Evolutionary conservation across 2,888 invertebrate genomes (phyloP), one percentile per base, ranked within the genome.

Genomic region (Parelbella ahira): DNA sequence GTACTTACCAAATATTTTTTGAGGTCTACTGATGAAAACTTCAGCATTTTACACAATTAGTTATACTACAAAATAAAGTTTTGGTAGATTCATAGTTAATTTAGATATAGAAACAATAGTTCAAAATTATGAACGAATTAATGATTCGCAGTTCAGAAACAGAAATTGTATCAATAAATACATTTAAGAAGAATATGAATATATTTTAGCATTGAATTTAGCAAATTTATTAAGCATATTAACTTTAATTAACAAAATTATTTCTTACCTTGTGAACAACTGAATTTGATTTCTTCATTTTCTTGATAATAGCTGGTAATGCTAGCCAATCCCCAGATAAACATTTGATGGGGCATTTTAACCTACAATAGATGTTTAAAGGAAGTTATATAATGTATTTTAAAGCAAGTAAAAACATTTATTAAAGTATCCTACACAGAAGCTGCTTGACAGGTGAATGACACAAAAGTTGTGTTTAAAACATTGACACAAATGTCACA

Each of bases 401-500:
- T 39, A 5, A 3, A 23, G 5, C n/a, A 23, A 18, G 7, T n/a
- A 15, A 32, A 44, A 18, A 25, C 30, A 36, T 11, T 38, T 45
- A 32, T 15, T n/a, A 37, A 41, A 41, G 27, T 33, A 27, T 36
- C 20, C 20, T 41, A 28, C 20, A 13, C 30, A 37, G 11, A 8
- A 4, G 4, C 10, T 11, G 21, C 8, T 10, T 34, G 42, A 42
- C 42, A 34, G 20, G 8, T 20, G 28, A 25, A 10, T 42, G 34
- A 42, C 37, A 37, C 24, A 39, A 24, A 32, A 39, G 30, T 32
- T 41, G 25, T 11, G 33, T 12, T 24, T 7, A 13, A 27, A 28
- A 33, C 9, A 41, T 20, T 41, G 41, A 21, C 41, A 42, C 13
- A 28, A 15, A 41, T 41, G 41, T 41, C 39, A 41, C 3, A 41